Evolutionary conservation across 2,888 invertebrate species (phyloP).

Genomic region (Eupsilia transversa): DNA sequence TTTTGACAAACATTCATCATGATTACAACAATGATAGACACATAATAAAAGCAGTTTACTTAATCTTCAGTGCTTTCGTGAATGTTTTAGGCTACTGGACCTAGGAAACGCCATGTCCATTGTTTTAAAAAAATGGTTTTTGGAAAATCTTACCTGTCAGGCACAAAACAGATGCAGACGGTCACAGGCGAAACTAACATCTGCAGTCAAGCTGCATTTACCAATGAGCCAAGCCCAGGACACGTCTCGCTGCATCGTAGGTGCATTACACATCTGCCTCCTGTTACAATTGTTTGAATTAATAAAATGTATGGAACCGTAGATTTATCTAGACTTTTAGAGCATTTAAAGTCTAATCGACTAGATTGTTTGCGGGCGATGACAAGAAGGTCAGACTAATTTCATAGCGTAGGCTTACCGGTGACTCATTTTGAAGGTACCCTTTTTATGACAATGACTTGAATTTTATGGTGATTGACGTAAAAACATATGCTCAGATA

Average conservation of each 20-base stretch:
- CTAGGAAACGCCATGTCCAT: neutral
- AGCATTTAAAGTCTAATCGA: slow-evolving; percentile 12
- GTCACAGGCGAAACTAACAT: neutral
- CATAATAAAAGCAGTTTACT: neutral
- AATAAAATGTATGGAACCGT: neutral
- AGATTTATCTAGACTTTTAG: slow-evolving; percentile 1
- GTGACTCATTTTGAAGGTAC: slow-evolving; percentile 44
- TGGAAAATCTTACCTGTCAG: neutral
- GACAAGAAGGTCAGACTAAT: slow-evolving; percentile 42
- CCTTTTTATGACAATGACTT: slow-evolving; percentile 8
- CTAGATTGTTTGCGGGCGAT: slow-evolving; percentile 31
- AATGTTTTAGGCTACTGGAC: neutral
- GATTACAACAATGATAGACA: neutral
- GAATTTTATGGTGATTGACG: slow-evolving; percentile 20
- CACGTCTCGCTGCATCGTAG: neutral
- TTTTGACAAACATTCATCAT: neutral
- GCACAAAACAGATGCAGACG: neutral
- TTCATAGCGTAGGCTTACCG: slow-evolving; percentile 36
- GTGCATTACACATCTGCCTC: neutral
- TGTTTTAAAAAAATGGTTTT: neutral
- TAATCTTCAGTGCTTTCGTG: neutral
- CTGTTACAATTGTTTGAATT: neutral
- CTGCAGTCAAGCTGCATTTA: neutral
- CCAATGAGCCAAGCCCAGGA: neutral
- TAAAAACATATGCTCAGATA: slow-evolving; percentile 10